These are phyloP conservation scores for Coelinius sp. DNA, from an alignment of 2,888 invertebrate genomes.

Conservation along the genomic window DNA sequence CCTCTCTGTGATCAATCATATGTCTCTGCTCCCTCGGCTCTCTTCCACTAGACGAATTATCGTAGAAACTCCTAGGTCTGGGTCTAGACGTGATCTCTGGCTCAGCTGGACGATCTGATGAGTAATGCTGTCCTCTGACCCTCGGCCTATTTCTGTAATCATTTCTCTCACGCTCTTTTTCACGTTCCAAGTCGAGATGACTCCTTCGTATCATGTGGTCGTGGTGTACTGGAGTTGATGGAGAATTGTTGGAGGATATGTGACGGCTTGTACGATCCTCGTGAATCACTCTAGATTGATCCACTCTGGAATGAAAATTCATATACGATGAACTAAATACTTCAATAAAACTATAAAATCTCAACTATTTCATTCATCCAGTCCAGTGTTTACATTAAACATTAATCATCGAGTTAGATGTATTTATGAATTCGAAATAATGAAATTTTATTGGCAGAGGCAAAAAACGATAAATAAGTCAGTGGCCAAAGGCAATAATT, in stretches of 20 bases:
- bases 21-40: constrained; percentile 63
- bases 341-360: neutral
- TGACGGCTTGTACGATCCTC: constrained; percentile 60
- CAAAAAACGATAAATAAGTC: constrained; percentile 10
- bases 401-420: neutral
- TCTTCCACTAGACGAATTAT: constrained; percentile 62
- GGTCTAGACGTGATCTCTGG: constrained; percentile 60
- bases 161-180: constrained; percentile 55
- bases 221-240: constrained; percentile 50
- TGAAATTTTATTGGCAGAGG: neutral
- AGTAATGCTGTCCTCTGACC: constrained; percentile 63
- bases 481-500: constrained; percentile 25
- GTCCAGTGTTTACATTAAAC: neutral
- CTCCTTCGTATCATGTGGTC: constrained; percentile 53
- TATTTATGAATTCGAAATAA: neutral
- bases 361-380: constrained; percentile 13
- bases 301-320: constrained; percentile 48
- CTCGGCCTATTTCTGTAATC: constrained; percentile 58
- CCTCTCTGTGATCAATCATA: constrained; percentile 47
- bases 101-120: constrained; percentile 55
- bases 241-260: constrained; percentile 40
- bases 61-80: constrained; percentile 68
- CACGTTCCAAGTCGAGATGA: constrained; percentile 61
- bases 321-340: neutral
- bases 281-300: constrained; percentile 57